Base-by-base conservation (phyloP, 2,888 invertebrate genomes). In the Lycia hirtaria region DNA sequence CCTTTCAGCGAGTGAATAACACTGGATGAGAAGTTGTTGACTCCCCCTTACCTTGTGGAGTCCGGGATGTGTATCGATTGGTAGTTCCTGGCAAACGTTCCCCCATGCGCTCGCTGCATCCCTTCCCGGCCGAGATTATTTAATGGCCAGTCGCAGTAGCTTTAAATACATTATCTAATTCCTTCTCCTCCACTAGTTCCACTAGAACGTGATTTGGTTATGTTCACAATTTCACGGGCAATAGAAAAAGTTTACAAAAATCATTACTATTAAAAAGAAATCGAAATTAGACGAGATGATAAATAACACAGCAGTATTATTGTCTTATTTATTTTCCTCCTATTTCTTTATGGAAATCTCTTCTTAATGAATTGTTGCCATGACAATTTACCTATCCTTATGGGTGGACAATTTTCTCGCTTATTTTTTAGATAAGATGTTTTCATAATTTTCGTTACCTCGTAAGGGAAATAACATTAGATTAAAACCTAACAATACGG, bases 91-190 rank as follows among this genome's bases (percentile, higher is more conserved):
- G 87, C 86, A 85, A 54, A 63, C 72, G 72, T 69, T 79, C 75
- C 80, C 80, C 79, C 83, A 83, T 86, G 85, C 85, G 81, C 78
- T 67, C 73, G 67, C 72, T 77, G 76, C 78, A 79, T 77, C 69
- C 70, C 72, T 68, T 69, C 71, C 62, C 67, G 60, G 60, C 47
- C 66, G 49, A 52, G 49, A 52, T 62, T 51, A 56, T 48, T 60
- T 37, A 55, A 56, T 51, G 41, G 20, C 48, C 43, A 54, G 51
- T 49, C 51, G 32, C 20, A 2, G 10, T 26, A 17, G 44, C 26
- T n/a, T 12, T 3, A 1, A 6, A n/a, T 3, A 9, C 12, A 30
- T 12, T 30, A 30, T n/a, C 30, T n/a, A 30, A 30, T 30, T 17
- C 26, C 37, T 35, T 12, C 17, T 37, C 43, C 20, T 24, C 24